Base-by-base conservation (phyloP, 2,797 vertebrate species). In the Aldrovandia affinis region DNA sequence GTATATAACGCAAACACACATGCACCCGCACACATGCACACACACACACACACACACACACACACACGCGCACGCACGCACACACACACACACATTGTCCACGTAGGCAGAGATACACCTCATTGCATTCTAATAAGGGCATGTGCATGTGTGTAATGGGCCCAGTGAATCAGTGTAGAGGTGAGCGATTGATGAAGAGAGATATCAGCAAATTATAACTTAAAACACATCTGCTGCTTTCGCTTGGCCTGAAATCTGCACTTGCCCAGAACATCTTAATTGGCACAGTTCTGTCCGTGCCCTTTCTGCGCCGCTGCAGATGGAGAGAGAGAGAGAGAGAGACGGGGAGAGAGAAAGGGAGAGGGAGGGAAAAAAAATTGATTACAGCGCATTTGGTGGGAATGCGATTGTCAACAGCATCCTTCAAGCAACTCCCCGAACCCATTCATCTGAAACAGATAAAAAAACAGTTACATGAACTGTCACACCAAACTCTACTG, bases 401-500 rank as follows among this genome's bases (percentile, higher is more conserved):
- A 94, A 93, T 95, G 93, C 90, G 92, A 95, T 94, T 93, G 95
- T 95, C 94, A 94, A 94, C 94, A 93, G 90, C 88, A 61, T 89
- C 90, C 86, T 93, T 92, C 92, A 90, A 91, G 92, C 88, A 93
- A 92, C 91, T 92, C 94, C 94, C 88, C 88, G 87, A 87, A 91
- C 91, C 92, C 93, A 95, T 96, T 95, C 95, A 94, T 95, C 94
- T 95, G 94, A 92, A 93, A 94, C 93, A 87, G 93, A 93, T 95
- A 94, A 93, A 94, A 95, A 96, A 96, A 96, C 95, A 95, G 94
- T 95, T 95, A 92, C 90, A 86, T 95, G 94, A 95, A 95, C 93
- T 95, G 95, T 96, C 95, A 96, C 95, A 95, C 93, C 92, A 91
- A 95, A 94, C 94, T 95, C 94, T 95, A 95, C 95, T 95, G 94